A percentile compares a stretch with the other conserved stretches of the same genome.
Conservation (phyloP, 2,888 invertebrate genomes). For the Cheilosia soror region DNA sequence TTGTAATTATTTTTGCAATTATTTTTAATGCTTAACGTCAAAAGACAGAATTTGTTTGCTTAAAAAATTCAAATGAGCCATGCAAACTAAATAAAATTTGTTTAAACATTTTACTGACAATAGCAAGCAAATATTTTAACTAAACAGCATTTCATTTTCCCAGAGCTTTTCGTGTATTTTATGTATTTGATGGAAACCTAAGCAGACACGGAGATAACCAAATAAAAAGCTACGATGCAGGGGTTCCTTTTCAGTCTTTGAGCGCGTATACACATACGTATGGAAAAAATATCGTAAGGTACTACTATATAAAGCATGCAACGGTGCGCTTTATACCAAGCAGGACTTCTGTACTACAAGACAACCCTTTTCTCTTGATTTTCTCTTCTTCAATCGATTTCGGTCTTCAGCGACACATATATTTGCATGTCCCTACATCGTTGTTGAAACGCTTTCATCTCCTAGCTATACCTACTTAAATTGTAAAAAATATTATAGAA, state of each 20-base stretch:
- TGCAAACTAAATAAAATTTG: slow-evolving; percentile 26
- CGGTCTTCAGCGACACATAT: no score
- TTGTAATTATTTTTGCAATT: slow-evolving; percentile 25
- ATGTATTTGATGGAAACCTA: slow-evolving; percentile 21
- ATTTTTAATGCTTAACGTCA: background rate
- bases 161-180: slow-evolving; percentile 21
- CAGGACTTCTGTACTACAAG: no score
- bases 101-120: background rate
- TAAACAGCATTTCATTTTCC: slow-evolving; percentile 63
- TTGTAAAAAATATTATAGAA: background rate
- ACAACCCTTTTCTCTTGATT: no score
- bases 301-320: no score
- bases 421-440: no score
- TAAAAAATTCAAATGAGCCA: slow-evolving; percentile 22
- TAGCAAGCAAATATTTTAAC: slow-evolving; percentile 29
- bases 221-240: background rate
- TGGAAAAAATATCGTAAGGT: no score
- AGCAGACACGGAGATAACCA: slow-evolving; percentile 12
- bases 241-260: no score
- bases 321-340: no score
- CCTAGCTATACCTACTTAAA: background rate
- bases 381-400: no score
- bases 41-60: background rate
- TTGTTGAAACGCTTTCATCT: no score
- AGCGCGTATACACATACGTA: no score